Evolutionary conservation across 2,888 invertebrate species (phyloP).

Genomic region (Odontothrips loti): DNA sequence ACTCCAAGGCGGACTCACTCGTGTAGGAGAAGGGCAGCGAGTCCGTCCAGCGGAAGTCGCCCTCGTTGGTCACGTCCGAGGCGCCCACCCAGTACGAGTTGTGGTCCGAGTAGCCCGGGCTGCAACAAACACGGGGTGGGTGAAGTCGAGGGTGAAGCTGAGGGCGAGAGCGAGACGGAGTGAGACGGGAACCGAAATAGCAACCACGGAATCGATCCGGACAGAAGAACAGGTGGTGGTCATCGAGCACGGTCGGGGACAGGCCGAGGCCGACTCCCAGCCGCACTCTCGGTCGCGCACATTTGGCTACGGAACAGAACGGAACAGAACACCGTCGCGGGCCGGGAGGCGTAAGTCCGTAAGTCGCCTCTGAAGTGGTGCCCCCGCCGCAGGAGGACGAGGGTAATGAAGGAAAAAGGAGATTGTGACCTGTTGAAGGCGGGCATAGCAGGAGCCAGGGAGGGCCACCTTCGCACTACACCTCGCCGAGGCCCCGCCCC

Average conservation of each 20-base stretch:
- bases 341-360: not conserved
- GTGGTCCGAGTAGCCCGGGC: slow-evolving; percentile 63
- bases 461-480: too few relatives aligned
- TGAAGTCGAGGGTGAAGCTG: not conserved
- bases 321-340: too few relatives aligned
- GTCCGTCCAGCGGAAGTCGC: slow-evolving; percentile 76
- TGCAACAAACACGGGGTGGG: slow-evolving; percentile 44
- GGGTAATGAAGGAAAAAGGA: too few relatives aligned
- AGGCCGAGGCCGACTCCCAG: too few relatives aligned
- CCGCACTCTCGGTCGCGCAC: not conserved
- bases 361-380: not conserved
- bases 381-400: too few relatives aligned
- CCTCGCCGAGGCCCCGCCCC: too few relatives aligned
- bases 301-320: not conserved
- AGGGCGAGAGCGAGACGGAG: slow-evolving; percentile 4
- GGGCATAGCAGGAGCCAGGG: too few relatives aligned
- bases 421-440: too few relatives aligned
- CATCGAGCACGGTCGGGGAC: too few relatives aligned
- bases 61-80: slow-evolving; percentile 69
- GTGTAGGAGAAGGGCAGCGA: slow-evolving; percentile 68
- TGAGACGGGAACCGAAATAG: not conserved
- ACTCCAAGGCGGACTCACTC: slow-evolving; percentile 55
- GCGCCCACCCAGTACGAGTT: slow-evolving; percentile 79
- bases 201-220: too few relatives aligned
- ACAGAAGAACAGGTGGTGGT: too few relatives aligned